Evolutionary conservation across 2,113 vertebrate species (phyloP), one percentile per base, ranked within the genome.

Genomic region (Vulpes ferrilata): DNA sequence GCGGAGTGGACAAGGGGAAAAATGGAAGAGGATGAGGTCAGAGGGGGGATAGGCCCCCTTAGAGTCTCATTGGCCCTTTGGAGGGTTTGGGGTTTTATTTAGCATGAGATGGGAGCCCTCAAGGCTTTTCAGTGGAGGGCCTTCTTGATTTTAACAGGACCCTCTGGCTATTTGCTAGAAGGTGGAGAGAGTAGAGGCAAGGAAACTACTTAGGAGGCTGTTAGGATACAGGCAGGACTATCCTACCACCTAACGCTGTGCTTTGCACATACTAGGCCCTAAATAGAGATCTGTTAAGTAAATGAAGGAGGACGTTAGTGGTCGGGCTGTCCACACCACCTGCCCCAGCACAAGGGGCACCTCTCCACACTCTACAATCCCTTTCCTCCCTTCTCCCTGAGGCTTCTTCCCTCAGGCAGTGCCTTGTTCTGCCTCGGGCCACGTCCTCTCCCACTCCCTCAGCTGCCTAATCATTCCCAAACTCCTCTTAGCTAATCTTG

Each of bases 391-490:
- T 2, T n/a, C n/a, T 76, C 22, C 59, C 16, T 4, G 30, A 23
- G 4, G 2, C 1, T 53, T 87, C 32, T 69, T 38, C 35, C 6
- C 0, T 4, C 13, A 4, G 3, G 8, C 53, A 8, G 0, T 9
- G 11, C 62, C 64, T 3, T 12, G 9, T 57, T 43, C 74, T 35
- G 32, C 55, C 65, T 73, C 79, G 4, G n/a, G 43, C 86, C 79
- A 2, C 73, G 5, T 48, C 30, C 15, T 65, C 19, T 78, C 20
- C 30, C 5, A 0, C 27, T 43, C 11, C 23, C 7, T 48, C 48
- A 7, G 11, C 71, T 19, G 5, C 48, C 19, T 5, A 7, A 11
- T 32, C 5, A 1, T 20, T 23, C 69, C 51, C 48, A 38, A 1
- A 3, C 35, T 19, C 23, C 23, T 12, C 8, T 90, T 4, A 17